Percentiles rank a stretch among this genome's conserved stretches.
phyloP scores from a whole-genome alignment of 2,113 vertebrate species.

The Corvus cornix region DNA sequence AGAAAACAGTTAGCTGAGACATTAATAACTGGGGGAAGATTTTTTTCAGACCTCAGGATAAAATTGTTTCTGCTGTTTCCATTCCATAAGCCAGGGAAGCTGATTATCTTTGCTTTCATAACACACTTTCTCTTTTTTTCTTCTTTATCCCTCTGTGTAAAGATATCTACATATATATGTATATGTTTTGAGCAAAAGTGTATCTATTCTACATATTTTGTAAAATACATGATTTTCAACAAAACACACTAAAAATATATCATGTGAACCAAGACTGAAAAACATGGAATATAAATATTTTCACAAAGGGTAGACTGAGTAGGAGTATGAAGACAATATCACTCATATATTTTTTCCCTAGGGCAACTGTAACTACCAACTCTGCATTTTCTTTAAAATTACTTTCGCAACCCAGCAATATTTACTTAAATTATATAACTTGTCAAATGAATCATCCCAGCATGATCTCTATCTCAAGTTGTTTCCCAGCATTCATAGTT shows the following conservation, averaged over 20 bases:
- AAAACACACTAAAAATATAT: not conserved
- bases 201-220: not conserved
- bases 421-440: constrained; percentile 32
- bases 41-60: not conserved
- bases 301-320: not conserved
- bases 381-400: not conserved
- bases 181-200: not conserved
- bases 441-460: constrained; percentile 38
- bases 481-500: not conserved
- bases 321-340: not conserved
- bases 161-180: not conserved
- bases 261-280: not conserved
- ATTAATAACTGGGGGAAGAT: not conserved
- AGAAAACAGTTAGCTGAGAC: not conserved
- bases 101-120: not conserved
- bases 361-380: not conserved
- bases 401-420: constrained; percentile 7
- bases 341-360: not conserved
- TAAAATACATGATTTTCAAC: not conserved
- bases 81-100: not conserved
- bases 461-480: constrained; percentile 12
- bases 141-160: not conserved
- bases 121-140: not conserved
- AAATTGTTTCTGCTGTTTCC: not conserved
- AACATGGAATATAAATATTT: not conserved